Base-by-base conservation (phyloP, 2,113 vertebrate species). In the Percopsis transmontana region DNA sequence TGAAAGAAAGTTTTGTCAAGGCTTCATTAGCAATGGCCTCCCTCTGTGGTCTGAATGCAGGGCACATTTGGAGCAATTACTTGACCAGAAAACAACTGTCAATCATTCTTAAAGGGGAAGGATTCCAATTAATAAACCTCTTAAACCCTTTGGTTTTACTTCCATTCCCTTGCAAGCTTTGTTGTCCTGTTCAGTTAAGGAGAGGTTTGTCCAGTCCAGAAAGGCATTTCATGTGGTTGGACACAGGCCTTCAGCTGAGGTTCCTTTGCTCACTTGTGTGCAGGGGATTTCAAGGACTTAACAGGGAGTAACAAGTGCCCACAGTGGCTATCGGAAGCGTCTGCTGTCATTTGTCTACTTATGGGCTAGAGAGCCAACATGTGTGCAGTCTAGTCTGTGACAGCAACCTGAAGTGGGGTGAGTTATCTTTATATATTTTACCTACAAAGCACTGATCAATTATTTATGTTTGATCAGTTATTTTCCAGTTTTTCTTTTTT, bases 51-150 rank as follows among this genome's bases (percentile, higher is more conserved):
- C 79, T 87, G 89, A 91, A 87, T 90, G 86, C 87, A 86, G 91
- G 91, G 89, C 89, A 92, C 92, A 92, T 94, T 95, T 95, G 93
- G 92, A 93, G 94, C 94, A 95, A 96, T 95, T 95, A 95, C 93
- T 94, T 92, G 91, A 91, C 91, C 92, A 92, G 92, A 93, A 92
- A 94, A 93, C 93, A 94, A 91, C 92, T 94, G 95, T 94, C 95
- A 95, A 93, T 96, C 95, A 96, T 94, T 94, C 94, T 95, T 95
- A 95, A 94, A 92, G 90, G 94, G 94, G 91, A 89, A 94, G 94
- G 92, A 94, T 90, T 90, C 91, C 92, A 92, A 94, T 93, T 94
- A 95, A 94, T 94, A 94, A 94, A 92, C 91, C 92, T 86, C 84
- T 90, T 90, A 95, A 94, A 95, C 90, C 92, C 92, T 86, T 85